Percentiles rank a stretch among this genome's conserved stretches.
Evolutionary conservation across 2,797 vertebrate species (phyloP).

Genomic region (Ispidina lecontei): DNA sequence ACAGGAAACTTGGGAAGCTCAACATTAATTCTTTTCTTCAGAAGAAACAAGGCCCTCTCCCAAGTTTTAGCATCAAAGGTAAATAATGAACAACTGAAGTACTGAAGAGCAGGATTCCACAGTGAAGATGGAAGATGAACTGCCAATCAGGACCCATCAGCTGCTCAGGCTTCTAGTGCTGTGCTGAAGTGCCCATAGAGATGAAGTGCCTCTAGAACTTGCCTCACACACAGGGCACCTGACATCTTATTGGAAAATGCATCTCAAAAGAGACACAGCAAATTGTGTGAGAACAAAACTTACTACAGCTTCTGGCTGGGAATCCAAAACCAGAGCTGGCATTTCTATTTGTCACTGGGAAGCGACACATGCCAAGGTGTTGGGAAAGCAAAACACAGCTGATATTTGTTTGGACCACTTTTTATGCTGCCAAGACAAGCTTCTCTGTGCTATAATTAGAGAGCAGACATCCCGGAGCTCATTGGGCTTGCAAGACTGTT

Average conservation of each 20-base stretch:
- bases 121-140: background rate
- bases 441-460: background rate
- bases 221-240: background rate
- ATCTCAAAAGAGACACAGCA: background rate
- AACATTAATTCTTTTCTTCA: background rate
- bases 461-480: background rate
- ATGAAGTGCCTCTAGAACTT: background rate
- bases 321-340: constrained; percentile 3
- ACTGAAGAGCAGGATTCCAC: background rate
- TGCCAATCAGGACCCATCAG: background rate
- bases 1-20: background rate
- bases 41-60: background rate
- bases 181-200: background rate
- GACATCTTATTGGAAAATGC: background rate
- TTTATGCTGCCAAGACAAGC: background rate
- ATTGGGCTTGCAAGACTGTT: background rate
- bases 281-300: background rate
- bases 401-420: background rate
- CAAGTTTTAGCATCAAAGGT: background rate
- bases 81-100: background rate
- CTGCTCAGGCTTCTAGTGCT: background rate
- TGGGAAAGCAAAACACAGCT: background rate
- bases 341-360: background rate
- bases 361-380: background rate
- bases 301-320: background rate